Conservation (phyloP, 35 echinoderm and acorn worm species). For the Eucidaris tribuloides region DNA sequence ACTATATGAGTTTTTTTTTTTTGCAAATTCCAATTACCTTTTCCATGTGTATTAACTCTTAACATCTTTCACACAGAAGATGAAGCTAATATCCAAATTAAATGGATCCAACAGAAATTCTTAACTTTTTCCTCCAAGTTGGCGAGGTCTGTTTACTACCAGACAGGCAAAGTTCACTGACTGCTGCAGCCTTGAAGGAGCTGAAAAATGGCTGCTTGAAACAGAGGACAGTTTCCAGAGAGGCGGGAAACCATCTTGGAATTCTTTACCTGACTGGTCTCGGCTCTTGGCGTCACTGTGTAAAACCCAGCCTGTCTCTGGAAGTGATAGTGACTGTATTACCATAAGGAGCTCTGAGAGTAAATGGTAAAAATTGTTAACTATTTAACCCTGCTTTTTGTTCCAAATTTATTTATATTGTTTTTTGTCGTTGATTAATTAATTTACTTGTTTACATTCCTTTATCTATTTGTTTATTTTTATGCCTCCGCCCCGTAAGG, state of each 20-base stretch:
- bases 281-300: background rate
- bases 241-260: background rate
- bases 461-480: too few relatives aligned
- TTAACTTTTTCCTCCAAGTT: background rate
- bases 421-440: too few relatives aligned
- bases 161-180: background rate
- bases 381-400: too few relatives aligned
- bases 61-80: background rate
- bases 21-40: too few relatives aligned
- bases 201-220: background rate
- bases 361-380: too few relatives aligned
- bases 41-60: background rate
- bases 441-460: too few relatives aligned
- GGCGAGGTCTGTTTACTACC: background rate
- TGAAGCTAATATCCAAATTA: background rate
- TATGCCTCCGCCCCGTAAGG: too few relatives aligned
- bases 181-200: background rate
- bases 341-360: too few relatives aligned
- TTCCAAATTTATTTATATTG: background rate
- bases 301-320: too few relatives aligned
- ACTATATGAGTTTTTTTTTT: too few relatives aligned
- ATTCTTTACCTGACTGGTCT: background rate
- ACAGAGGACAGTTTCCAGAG: background rate
- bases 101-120: background rate
- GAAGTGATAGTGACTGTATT: too few relatives aligned